Base-by-base conservation (phyloP, 2,797 vertebrate species). In the Chloroceryle amazona region DNA sequence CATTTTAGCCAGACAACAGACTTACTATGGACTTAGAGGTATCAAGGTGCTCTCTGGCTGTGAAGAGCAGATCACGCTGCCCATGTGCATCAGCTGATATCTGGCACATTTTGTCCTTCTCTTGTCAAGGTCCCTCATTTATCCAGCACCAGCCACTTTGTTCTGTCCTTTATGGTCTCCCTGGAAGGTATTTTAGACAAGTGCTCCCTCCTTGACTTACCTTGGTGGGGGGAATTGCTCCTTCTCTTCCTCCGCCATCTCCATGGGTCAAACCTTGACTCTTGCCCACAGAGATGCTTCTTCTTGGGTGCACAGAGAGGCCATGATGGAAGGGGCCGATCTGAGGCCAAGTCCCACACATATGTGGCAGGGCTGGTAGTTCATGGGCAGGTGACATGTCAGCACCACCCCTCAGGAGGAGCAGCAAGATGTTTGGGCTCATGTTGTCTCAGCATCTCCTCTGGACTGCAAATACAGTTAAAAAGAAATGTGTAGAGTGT, bases 401-500 rank as follows among this genome's bases (percentile, higher is more conserved):
- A 70, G 23, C 20, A 63, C 12, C 23, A 20, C 6, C 22, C 13
- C 3, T 4, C 26, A 10, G 0, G 0, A 41, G 49, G 2, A 84
- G 13, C 33, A 21, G 29, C 33, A 42, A 11, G 13, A 37, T 55
- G 9, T n/a, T 21, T 4, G 13, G 57, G 42, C 33, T 78, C 7
- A 4, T 57, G 35, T 7, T 62, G 42, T 39, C 26, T 82, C 49
- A 73, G 57, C 35, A 72, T 65, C n/a, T 72, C 10, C 60, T 51
- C 37, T 35, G 4, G 28, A 66, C 29, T 13, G 11, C 10, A 41
- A 46, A 26, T 4, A 46, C 13, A 2, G 2, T 35, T 44, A 51
- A 63, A 81, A 49, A 42, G 29, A 46, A 46, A 17, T 1, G 4
- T 0, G 1, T 9, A 11, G 33, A 29, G 13, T 3, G 4, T 41